Evolutionary conservation across 2,113 vertebrate genomes (phyloP), one percentile per base, ranked within the genome.

Genomic region (Albula goreensis): DNA sequence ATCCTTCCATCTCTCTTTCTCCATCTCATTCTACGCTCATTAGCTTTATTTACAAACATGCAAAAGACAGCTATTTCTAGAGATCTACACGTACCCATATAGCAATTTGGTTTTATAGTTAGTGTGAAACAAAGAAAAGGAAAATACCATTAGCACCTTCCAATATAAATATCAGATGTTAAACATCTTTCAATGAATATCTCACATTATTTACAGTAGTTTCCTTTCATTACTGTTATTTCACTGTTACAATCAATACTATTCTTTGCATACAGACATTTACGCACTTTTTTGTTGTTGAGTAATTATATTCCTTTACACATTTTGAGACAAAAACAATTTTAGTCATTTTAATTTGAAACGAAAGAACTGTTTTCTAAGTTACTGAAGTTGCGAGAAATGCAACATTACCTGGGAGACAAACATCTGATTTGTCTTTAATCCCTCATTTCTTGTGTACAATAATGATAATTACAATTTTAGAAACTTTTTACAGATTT

Each of bases 1-100:
- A 86, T 85, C 87, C 56, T n/a, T 78, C 85, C 80, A 60, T 52
- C 85, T 19, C 60, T 11, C 51, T 41, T 41, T 81, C 82, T 79
- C 86, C 88, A 66, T 88, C 5, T 88, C 86, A 89, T 88, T 82
- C 89, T 90, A 89, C 52, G 56, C 52, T 89, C 88, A 78, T 50
- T 70, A 86, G 60, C 79, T 8, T 66, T 85, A 70, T 83, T 77
- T 41, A n/a, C 52, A 82, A 57, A 82, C 3, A 25, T 10, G 60
- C 83, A 48, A 50, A 83, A 53, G 25, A 11, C 77, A 88, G 12
- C 85, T 78, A 52, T 87, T 85, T 86, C 86, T n/a, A 60, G 82
- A 80, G 52, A 56, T 87, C 41, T 80, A 31, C 80, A 85, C 82
- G 49, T 84, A 48, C 31, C 80, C 50, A 31, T 22, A 82, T 52